Evolutionary conservation across 2,113 vertebrate genomes (phyloP), one percentile per base, ranked within the genome.

Genomic region (Struthio camelus): DNA sequence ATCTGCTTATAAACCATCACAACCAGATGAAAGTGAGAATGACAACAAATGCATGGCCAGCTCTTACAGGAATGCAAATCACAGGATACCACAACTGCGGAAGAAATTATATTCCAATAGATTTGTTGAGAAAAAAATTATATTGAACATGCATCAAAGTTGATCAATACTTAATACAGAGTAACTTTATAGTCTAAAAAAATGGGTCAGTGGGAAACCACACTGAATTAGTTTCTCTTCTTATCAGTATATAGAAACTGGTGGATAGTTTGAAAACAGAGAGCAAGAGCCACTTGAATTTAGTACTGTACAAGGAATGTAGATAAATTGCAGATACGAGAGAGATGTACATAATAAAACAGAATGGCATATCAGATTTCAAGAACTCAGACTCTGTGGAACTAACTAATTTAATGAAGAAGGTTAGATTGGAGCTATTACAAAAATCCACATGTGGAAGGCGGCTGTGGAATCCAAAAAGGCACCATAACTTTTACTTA

Each of bases 201-300:
- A 75, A 88, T 36, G 46, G 25, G n/a, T 73, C 64, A 93, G 6
- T 36, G 36, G 44, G 25, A 79, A 87, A 86, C 44, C 94, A 93
- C 82, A 88, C 15, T 96, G 95, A 87, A 94, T 87, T 96, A 65
- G 93, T 93, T 90, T 94, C 44, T 92, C 92, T 90, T 94, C 44
- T 92, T 96, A 93, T 86, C 83, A 93, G 46, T 42, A 94, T 73
- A 96, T 89, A 89, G 65, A 90, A 95, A 91, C 48, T 1, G 2
- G 67, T 72, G 51, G 34, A n/a, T 53, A 94, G 88, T 92, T 5
- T 93, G 66, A 90, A 96, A 96, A 89, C 83, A 96, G 80, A 70
- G 34, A 84, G 46, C 48, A 93, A 84, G 48, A 94, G 80, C 30
- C 95, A 92, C 73, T 77, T 77, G 61, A 93, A 89, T 96, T 94